Evolutionary conservation across 2,113 vertebrate species (phyloP).

Genomic region (Chlamydotis undulata): DNA sequence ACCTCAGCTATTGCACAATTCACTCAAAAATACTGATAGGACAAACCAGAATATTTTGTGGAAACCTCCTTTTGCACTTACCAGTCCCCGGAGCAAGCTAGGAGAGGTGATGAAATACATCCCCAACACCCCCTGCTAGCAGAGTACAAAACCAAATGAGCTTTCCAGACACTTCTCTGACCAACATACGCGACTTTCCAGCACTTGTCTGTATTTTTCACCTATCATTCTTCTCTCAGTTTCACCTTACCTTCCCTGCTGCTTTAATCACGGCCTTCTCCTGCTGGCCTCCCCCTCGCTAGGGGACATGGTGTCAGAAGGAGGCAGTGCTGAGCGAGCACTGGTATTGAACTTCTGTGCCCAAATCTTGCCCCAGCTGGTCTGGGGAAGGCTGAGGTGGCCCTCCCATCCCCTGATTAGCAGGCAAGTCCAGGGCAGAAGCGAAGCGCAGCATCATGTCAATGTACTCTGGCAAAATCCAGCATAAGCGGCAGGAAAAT

Average conservation of each 20-base stretch:
- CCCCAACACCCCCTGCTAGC: not conserved
- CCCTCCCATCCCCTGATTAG: accelerated
- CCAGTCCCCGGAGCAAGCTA: not conserved
- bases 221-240: not conserved
- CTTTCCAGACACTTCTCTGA: not conserved
- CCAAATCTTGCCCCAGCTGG: not conserved
- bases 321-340: accelerated
- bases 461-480: not conserved
- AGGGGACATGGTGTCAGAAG: accelerated
- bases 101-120: not conserved
- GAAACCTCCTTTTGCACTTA: not conserved
- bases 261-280: not conserved
- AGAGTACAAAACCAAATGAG: not conserved
- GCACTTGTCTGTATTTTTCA: not conserved
- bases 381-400: not conserved
- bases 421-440: not conserved
- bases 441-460: not conserved
- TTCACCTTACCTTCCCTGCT: not conserved
- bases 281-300: not conserved
- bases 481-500: not conserved
- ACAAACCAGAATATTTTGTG: not conserved
- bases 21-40: not conserved
- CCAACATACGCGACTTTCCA: not conserved
- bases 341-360: not conserved
- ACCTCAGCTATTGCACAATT: not conserved